Base-by-base conservation (phyloP, 2,888 invertebrate species). In the Pinctada fucata region DNA sequence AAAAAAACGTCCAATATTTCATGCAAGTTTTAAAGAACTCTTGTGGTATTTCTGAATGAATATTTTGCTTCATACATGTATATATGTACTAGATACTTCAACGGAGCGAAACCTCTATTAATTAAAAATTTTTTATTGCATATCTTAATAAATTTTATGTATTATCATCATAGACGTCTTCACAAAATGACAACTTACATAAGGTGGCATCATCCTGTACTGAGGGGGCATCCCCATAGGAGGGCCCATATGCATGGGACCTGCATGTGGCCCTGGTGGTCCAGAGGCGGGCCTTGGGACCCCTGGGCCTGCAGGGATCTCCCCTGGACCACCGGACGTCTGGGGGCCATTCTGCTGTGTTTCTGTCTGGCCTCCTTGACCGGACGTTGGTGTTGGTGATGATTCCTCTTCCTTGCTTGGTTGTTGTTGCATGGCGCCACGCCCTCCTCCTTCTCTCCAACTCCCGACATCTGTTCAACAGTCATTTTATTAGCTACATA, bases 391-490 rank as follows among this genome's bases (percentile, higher is more conserved):
- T 83, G 80, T 89, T 78, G 87, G 89, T 81, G 88, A 90, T 84
- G 83, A 89, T 87, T 85, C 88, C 83, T 89, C 91, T 82, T 85
- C 83, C 84, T 85, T 87, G 81, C 83, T 85, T 79, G 85, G 86
- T 85, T 86, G 88, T 84, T 89, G 90, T 84, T 87, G 90, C 86
- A 90, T 88, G 82, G 90, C 92, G 83, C 91, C 92, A 87, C 93
- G 90, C 74, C 93, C 95, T 90, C 96, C 97, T 94, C 96, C 96
- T 94, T 95, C 96, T 93, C 96, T 95, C 97, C 96, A 97, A 91
- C 96, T 96, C 94, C 96, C 97, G 94, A 97, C 97, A 92, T 96
- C 95, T 93, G 66, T 3, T 3, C 31, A 31, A 31, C 31, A 31
- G 31, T 31, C 31, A 31, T 31, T 31, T 31, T 31, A 31, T 31